Evolutionary conservation across 2,888 invertebrate species (phyloP), one percentile per base, ranked within the genome.

Genomic region (Caenorhabditis sp.): DNA sequence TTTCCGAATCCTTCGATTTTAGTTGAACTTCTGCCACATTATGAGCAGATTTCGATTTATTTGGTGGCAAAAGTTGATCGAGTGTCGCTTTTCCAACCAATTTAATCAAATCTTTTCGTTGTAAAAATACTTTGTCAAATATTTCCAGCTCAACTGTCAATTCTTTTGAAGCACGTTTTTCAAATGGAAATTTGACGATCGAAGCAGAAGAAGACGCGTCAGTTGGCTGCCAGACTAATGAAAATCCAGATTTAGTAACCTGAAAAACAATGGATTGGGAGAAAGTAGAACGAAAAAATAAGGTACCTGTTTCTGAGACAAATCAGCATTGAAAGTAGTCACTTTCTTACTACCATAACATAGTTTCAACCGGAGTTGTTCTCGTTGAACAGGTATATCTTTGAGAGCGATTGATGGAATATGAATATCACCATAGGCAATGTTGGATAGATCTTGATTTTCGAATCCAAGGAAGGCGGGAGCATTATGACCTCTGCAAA

Each of bases 401-500:
- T 86, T 87, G 26, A 87, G 70, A 5, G 87, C 83, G 26, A 87
- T 88, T 10, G 87, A 88, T 7, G 87, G 87, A n/a, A 87, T 85
- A 73, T 88, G 87, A 26, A 82, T 73, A 26, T 82, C 80, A 57
- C 80, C 79, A 56, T 76, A 81, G 20, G 78, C 75, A 26, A 81
- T 70, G 23, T 69, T 66, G 8, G 80, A 74, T 20, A 82, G 56
- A 68, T 82, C 82, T 31, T 81, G 83, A 17, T 80, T 81, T 64
- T 89, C 88, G 54, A 85, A 83, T 5, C 88, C 84, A 63, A 90
- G 85, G 71, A 88, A 88, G 3, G 87, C 88, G 14, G 86, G 87
- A 1, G 89, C 89, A 52, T 89, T 88, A 58, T 89, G 89, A 1
- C 89, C 89, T 21, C 90, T 82, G 68, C 59, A 79, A 67, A 17